These are phyloP conservation scores for Apodemia hepburni DNA, from an alignment of 2,888 invertebrate species.

Conservation along the genomic window DNA sequence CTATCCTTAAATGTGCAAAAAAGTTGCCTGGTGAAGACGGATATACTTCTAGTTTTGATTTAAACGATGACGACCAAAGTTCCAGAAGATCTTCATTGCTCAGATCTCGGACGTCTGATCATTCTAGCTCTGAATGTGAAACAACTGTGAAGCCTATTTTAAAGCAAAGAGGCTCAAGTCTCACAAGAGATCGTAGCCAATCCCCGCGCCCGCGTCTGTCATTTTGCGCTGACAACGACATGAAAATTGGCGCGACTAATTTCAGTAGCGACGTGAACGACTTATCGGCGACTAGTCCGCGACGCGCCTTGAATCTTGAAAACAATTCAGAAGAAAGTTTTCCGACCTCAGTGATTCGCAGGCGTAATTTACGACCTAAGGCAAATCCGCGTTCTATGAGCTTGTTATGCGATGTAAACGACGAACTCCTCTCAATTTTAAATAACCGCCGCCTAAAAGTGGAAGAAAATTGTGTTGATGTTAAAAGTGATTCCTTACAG, in stretches of 20 bases:
- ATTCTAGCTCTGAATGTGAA: slow-evolving; percentile 79
- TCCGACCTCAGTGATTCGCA: slow-evolving; percentile 68
- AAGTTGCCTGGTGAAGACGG: slow-evolving; percentile 84
- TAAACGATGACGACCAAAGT: slow-evolving; percentile 76
- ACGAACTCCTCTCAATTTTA: slow-evolving; percentile 69
- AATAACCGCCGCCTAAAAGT: slow-evolving; percentile 69
- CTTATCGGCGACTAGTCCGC: slow-evolving; percentile 71
- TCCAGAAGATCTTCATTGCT: slow-evolving; percentile 79
- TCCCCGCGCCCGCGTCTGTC: slow-evolving; percentile 83
- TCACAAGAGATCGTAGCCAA: slow-evolving; percentile 80
- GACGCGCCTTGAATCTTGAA: slow-evolving; percentile 60
- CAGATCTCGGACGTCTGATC: slow-evolving; percentile 75
- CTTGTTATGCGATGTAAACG: slow-evolving; percentile 69
- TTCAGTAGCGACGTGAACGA: slow-evolving; percentile 70
- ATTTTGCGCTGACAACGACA: slow-evolving; percentile 78
- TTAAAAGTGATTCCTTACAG: slow-evolving; percentile 48
- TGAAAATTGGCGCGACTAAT: slow-evolving; percentile 67
- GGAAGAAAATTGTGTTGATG: slow-evolving; percentile 66
- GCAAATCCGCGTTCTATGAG: slow-evolving; percentile 68
- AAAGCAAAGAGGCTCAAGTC: slow-evolving; percentile 81
- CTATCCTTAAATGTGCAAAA: slow-evolving; percentile 88
- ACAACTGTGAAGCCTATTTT: slow-evolving; percentile 82
- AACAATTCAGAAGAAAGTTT: slow-evolving; percentile 59
- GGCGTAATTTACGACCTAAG: slow-evolving; percentile 68
- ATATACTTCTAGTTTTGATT: slow-evolving; percentile 75